Base-by-base conservation (phyloP, 1,140 invertebrate species). In the Centruroides sculpturatus region DNA sequence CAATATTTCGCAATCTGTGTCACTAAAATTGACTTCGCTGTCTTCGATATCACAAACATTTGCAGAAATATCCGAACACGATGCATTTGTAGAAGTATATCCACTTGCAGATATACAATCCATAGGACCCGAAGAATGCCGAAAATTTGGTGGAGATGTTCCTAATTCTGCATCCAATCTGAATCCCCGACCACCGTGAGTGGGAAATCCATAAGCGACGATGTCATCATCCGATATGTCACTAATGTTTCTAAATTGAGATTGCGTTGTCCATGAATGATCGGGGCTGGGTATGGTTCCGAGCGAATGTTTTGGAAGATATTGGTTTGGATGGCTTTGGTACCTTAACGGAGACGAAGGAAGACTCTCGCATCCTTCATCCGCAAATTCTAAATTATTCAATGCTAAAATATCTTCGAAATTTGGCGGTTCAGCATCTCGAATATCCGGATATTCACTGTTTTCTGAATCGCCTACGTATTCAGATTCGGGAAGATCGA, bases 41-140 rank as follows among this genome's bases (percentile, higher is more conserved):
- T 81, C 85, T 66, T 90, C 88, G 70, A 93, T 91, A 78, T 92
- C 90, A 78, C 90, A 93, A 46, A 93, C 78, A 75, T 86, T 84
- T 35, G 65, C 83, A 34, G 89, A 91, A 56, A 91, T 78, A 73
- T 91, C 87, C 74, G 88, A 92, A 70, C 85, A 71, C 11, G 74
- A 74, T 8, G 71, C 73, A 57, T 73, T 85, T 63, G 82, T 85
- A 12, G 73, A 75, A 5, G 83, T 84, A 52, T 80, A 84, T 53
- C 78, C 79, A 48, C 87, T 78, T 62, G 89, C 75, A 49, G 85
- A 87, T 73, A 85, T 82, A 60, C 83, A 78, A 73, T 89, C 86
- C 56, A 68, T 69, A 80, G 75, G 74, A 62, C 67, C 69, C 7
- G 64, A 64, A 41, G 41, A 41, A 41, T 41, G 41, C 8, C 41